Percentiles rank a stretch among this genome's conserved stretches.
These are phyloP conservation scores for Calliopum simillimum DNA, from an alignment of 2,888 invertebrate species.

Conservation along the genomic window DNA sequence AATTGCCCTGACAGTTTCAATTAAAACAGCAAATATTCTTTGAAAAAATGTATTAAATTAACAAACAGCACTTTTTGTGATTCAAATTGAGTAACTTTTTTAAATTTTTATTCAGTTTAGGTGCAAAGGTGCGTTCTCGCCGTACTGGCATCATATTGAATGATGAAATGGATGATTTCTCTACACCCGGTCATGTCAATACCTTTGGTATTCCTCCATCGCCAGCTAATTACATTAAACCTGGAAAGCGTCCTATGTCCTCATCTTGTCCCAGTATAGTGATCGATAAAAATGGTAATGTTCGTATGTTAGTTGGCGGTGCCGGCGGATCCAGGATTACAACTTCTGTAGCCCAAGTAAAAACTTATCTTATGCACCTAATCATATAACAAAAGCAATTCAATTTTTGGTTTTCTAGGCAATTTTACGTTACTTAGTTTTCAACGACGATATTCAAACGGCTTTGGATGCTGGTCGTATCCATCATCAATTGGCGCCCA, in stretches of 20 bases:
- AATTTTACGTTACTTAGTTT: slow-evolving; percentile 75
- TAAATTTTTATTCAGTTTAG: slow-evolving; percentile 73
- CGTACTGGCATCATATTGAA: slow-evolving; percentile 91
- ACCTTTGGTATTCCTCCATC: slow-evolving; percentile 82
- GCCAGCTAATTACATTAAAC: slow-evolving; percentile 83
- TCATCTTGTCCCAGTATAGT: slow-evolving; percentile 91
- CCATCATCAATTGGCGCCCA: slow-evolving; percentile 91
- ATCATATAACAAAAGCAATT: neutral
- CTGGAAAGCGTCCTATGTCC: slow-evolving; percentile 87
- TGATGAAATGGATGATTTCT: slow-evolving; percentile 97
- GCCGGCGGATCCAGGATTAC: slow-evolving; percentile 93
- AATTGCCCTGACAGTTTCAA: too few species aligned
- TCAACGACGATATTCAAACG: slow-evolving; percentile 74
- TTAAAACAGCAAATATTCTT: too few species aligned
- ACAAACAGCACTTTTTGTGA: too few species aligned
- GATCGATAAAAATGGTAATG: slow-evolving; percentile 73
- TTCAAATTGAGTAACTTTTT: too few species aligned
- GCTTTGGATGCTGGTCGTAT: slow-evolving; percentile 79
- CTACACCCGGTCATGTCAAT: slow-evolving; percentile 81
- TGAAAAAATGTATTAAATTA: too few species aligned
- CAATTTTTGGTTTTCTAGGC: slow-evolving; percentile 67
- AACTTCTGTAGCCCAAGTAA: slow-evolving; percentile 74
- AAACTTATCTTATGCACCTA: neutral
- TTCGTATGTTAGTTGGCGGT: slow-evolving; percentile 79
- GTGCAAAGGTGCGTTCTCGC: slow-evolving; percentile 79